Evolutionary conservation across 2,797 vertebrate species (phyloP), one percentile per base, ranked within the genome.

Genomic region (Furcifer pardalis): DNA sequence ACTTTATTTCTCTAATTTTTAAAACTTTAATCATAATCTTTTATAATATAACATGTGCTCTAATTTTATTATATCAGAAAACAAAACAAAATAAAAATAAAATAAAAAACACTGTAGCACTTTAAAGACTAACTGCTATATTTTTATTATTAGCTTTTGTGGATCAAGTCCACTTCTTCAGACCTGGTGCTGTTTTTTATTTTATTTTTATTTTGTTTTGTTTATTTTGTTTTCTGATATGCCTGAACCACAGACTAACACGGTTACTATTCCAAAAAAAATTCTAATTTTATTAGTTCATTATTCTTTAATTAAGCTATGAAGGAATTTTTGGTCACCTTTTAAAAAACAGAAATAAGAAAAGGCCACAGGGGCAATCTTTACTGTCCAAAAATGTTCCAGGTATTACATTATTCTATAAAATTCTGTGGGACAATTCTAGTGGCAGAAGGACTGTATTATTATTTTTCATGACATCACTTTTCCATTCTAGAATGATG

Each of bases 291-390:
- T 69, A 1, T 79, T 77, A 27, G 66, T 89, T 63, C 66, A 60
- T 21, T 0, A n/a, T 2, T 65, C 23, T 32, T 84, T n/a, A 74
- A 71, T 40, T 35, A 2, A 12, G 65, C 69, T 82, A 40, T 8
- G 84, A 15, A 86, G 12, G 59, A 81, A 86, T 44, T 56, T 72
- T 80, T 86, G 83, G 56, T 72, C 49, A 81, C 37, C 9, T 7
- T 59, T 81, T 46, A 72, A n/a, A 17, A 72, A 27, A n/a, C 9
- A 15, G n/a, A 15, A 46, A 19, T 13, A 13, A 17, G 12, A 56
- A 56, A 56, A n/a, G n/a, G n/a, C 21, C 49, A 35, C 49, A 37
- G 19, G 59, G 35, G 56, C 19, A 25, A 25, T 25, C 12, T 37
- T n/a, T 35, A 13, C 32, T 7, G 17, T 32, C 23, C n/a, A 76